These are phyloP conservation scores for Phrynosoma blainvillii DNA, from an alignment of 2,113 vertebrate species.

Conservation along the genomic window DNA sequence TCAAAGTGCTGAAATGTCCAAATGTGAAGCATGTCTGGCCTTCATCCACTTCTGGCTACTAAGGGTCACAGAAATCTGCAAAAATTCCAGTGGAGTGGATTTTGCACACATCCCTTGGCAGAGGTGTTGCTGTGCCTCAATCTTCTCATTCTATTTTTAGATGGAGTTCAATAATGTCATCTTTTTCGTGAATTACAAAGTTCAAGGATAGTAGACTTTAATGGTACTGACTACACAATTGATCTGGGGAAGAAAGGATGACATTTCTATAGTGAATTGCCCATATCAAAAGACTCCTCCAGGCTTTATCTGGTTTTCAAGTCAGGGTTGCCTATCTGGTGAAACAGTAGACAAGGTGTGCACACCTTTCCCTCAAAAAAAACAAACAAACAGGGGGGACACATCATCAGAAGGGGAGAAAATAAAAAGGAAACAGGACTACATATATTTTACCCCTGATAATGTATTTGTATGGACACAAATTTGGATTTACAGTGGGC, in stretches of 20 bases:
- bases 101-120: no score
- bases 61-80: no score
- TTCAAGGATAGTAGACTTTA: not conserved
- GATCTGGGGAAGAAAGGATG: not conserved
- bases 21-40: no score
- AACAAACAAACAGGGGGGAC: not conserved
- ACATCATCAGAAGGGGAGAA: not conserved
- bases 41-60: no score
- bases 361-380: not conserved
- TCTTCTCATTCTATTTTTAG: not conserved
- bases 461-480: no score
- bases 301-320: not conserved
- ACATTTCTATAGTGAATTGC: not conserved
- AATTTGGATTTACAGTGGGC: no score
- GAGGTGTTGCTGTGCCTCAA: not conserved
- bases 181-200: not conserved
- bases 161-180: not conserved
- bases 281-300: not conserved
- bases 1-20: no score
- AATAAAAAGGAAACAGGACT: no score
- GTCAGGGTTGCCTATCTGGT: not conserved
- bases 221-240: not conserved
- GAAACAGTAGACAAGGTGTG: no score
- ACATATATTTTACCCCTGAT: no score
- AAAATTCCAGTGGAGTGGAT: no score